Percentiles rank a stretch among this genome's conserved stretches.
Evolutionary conservation across 2,888 invertebrate species (phyloP).

Genomic region (Helicoverpa assulta): DNA sequence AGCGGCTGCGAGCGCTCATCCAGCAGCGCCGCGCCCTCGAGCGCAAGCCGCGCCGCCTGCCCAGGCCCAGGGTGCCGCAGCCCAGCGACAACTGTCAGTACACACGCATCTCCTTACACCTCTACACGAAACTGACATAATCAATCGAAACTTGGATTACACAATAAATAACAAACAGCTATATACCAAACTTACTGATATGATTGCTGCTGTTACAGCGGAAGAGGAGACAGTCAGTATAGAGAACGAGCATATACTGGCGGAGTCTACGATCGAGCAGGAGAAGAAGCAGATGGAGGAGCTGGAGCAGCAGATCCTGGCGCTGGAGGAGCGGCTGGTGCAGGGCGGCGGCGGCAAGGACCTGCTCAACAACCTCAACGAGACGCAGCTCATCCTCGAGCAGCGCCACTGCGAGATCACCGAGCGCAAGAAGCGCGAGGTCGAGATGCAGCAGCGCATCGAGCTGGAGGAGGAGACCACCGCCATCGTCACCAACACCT

Average conservation of each 20-base stretch:
- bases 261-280: slow-evolving; percentile 90
- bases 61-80: slow-evolving; percentile 32
- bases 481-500: slow-evolving; percentile 96
- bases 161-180: no score
- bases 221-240: slow-evolving; percentile 83
- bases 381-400: slow-evolving; percentile 97
- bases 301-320: slow-evolving; percentile 94
- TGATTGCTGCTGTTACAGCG: slow-evolving; percentile 61
- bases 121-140: no score
- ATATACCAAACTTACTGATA: no score
- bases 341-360: slow-evolving; percentile 96
- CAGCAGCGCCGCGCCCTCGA: slow-evolving; percentile 81
- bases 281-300: slow-evolving; percentile 94
- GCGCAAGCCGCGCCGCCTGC: slow-evolving; percentile 48
- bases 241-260: slow-evolving; percentile 86
- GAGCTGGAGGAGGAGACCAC: slow-evolving; percentile 98
- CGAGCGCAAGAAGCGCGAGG: slow-evolving; percentile 95
- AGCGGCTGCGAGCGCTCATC: slow-evolving; percentile 91
- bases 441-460: slow-evolving; percentile 98
- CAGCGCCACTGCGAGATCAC: slow-evolving; percentile 95
- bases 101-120: background rate
- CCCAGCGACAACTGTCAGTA: slow-evolving; percentile 62
- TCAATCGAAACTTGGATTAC: no score
- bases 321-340: slow-evolving; percentile 98
- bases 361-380: slow-evolving; percentile 98